Base-by-base conservation (phyloP, 2,113 vertebrate genomes). In the Gobiocypris rarus region DNA sequence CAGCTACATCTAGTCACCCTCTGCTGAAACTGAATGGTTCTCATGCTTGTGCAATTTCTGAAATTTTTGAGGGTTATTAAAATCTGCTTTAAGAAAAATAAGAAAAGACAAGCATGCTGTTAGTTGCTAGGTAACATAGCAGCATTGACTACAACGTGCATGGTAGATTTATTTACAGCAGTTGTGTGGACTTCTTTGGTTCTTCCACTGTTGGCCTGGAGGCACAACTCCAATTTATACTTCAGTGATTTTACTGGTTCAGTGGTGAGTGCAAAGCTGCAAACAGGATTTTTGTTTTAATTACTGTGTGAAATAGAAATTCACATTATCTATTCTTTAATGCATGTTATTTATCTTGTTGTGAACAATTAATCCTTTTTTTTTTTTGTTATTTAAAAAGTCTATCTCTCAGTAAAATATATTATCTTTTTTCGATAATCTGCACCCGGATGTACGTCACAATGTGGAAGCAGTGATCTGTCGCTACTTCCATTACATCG, bases 41-140 rank as follows among this genome's bases (percentile, higher is more conserved):
- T 79, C 24, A 69, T 78, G 26, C 26, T 56, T 65, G 24, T 76
- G 59, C 70, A 75, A 65, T 83, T 75, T 80, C 41, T 48, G 26
- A 82, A 86, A 77, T 84, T 67, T 82, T 84, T 26, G 56, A 28
- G 56, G 43, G 69, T 56, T 54, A 65, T 65, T 48, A 74, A 82
- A 78, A 56, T 73, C 63, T 59, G 70, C 19, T 65, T 65, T 61
- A 74, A 86, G 45, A 61, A 24, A 5, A 50, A 69, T 26, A 48
- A 9, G 50, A 73, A 38, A 56, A 75, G 65, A 69, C 58, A 75
- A 59, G 71, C 54, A 24, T 80, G 65, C 24, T 45, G 50, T 79
- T 4, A 56, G 83, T 88, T 77, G 70, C 85, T 85, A 63, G 73
- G 83, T 80, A 75, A 81, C 87, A 22, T 54, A 83, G 45, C 43